These are phyloP conservation scores for Macquaria australasica DNA, from an alignment of 2,113 vertebrate species.

Conservation along the genomic window DNA sequence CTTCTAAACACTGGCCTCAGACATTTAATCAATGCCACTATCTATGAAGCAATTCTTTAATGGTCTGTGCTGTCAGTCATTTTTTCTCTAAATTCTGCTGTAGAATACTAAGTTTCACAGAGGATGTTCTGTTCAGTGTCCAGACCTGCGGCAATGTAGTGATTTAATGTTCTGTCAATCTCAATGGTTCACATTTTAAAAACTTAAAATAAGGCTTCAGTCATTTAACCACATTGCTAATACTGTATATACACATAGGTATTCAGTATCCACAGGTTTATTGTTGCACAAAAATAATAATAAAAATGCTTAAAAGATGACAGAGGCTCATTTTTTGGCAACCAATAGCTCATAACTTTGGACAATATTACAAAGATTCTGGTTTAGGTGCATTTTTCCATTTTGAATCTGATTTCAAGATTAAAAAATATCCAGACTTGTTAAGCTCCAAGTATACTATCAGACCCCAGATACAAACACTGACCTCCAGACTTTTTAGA, in stretches of 20 bases:
- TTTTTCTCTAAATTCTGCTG: conserved; percentile 25
- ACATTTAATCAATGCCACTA: conserved; percentile 67
- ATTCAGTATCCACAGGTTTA: background rate
- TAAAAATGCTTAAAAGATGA: background rate
- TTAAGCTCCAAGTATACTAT: background rate
- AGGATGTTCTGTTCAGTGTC: conserved; percentile 9
- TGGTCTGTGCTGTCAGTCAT: conserved; percentile 64
- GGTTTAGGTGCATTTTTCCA: background rate
- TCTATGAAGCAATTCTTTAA: conserved; percentile 60
- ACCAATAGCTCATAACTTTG: background rate
- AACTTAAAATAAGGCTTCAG: background rate
- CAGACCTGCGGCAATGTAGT: background rate
- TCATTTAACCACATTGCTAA: background rate
- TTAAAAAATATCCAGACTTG: background rate
- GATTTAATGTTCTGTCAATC: conserved; percentile 30
- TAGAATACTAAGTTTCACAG: conserved; percentile 54
- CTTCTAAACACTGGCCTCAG: conserved; percentile 41
- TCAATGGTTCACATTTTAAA: conserved; percentile 1
- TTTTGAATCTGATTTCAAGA: background rate
- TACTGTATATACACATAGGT: background rate
- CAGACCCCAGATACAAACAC: background rate
- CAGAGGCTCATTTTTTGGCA: background rate
- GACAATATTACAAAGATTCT: background rate
- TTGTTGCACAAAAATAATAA: background rate
- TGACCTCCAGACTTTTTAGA: background rate